A percentile compares a stretch with the other conserved stretches of the same genome.
Conservation (phyloP, 2,113 vertebrate species). For the Pardalotus punctatus region DNA sequence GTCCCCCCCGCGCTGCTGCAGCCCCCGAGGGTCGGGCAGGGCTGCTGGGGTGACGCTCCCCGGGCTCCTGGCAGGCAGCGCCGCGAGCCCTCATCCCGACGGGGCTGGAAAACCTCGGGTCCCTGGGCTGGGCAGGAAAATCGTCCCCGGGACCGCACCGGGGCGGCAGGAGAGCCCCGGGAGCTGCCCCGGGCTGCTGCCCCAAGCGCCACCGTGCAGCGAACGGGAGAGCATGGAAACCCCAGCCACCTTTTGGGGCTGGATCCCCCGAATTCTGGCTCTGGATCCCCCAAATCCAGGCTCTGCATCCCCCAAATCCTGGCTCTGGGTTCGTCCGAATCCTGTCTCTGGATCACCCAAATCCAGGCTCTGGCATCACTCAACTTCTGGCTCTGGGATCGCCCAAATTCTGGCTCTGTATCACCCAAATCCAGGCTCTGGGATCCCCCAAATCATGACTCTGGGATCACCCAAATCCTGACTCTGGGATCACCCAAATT, state of each 20-base stretch:
- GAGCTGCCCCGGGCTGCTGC: neutral
- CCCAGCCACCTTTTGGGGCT: rapidly evolving
- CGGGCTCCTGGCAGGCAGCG: neutral
- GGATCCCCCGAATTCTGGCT: neutral
- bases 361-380: neutral
- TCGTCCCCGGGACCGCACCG: rapidly evolving
- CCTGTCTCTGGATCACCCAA: neutral
- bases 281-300: neutral
- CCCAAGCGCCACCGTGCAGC: rapidly evolving
- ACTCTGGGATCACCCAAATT: neutral
- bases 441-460: too few species aligned
- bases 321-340: too few species aligned
- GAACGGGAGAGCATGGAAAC: rapidly evolving
- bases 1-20: neutral
- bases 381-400: too few species aligned
- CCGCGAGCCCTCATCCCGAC: rapidly evolving
- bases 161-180: neutral
- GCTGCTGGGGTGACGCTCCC: neutral
- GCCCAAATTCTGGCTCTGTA: neutral
- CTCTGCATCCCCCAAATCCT: too few species aligned
- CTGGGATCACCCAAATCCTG: neutral
- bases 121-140: neutral
- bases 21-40: neutral
- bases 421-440: neutral
- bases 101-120: neutral